Evolutionary conservation across 2,113 vertebrate genomes (phyloP), one percentile per base, ranked within the genome.

Genomic region (Cyprinodon tularosa): DNA sequence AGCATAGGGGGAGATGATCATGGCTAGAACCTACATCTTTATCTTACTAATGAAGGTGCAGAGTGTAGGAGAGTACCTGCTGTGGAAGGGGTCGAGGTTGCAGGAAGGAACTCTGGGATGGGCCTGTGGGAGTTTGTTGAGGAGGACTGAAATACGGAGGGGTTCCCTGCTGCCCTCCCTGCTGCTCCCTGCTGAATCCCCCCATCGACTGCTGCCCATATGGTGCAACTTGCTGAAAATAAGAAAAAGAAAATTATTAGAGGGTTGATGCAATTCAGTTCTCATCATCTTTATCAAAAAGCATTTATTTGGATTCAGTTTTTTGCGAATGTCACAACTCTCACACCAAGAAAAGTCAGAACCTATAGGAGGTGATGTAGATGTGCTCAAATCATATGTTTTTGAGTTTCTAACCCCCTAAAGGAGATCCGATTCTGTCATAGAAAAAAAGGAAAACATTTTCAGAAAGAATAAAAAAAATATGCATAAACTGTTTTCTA

Each of bases 101-200:
- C 62, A 96, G 84, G 92, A 96, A 97, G 5, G 96, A 92, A 90
- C 96, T 94, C 57, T 96, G 95, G 0, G 94, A 93, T 29, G 95
- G 95, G 74, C 95, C 95, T 62, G 93, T 94, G 11, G 96, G 94
- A 85, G 94, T 95, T 48, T 95, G 96, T 40, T 96, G 96, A 80
- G 97, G 95, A 90, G 97, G 96, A 95, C 96, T 97, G 94, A 98
- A 98, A 88, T 97, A 98, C 0, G 97, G 93, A 83, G 96, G 96
- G 79, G 96, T 96, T 90, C 96, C 96, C 91, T 96, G 92, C 71
- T 92, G 91, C 36, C 84, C 85, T 37, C 81, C 29, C 78, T 86
- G 90, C 66, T 84, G 86, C 57, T 83, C 84, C 71, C 89, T 87
- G 71, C 73, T 83, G 70, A 89, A 91, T 62, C 87, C 84, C n/a